Base-by-base conservation (phyloP, 1,140 invertebrate species). In the Philopotamus ludificatus region DNA sequence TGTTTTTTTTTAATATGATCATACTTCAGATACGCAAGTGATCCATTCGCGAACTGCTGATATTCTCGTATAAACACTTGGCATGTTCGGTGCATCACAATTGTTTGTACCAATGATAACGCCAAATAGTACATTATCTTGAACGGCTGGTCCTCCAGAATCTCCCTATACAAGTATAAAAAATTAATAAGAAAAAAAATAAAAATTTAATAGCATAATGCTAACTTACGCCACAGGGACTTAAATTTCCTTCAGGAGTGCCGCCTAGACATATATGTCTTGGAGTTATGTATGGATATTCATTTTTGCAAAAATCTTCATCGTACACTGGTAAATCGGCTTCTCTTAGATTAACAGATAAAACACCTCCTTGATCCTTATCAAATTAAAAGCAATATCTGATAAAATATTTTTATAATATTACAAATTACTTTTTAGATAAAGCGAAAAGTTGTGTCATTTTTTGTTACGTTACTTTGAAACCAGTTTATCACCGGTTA, bases 181-280 rank as follows among this genome's bases (percentile, higher is more conserved):
- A 21, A 49, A 21, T 1, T 2, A 50, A 50, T 16, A 3, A 3
- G 16, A 8, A 15, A 39, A 39, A 7, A 8, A 39, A 39, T 39
- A 44, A 9, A n/a, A n/a, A n/a, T n/a, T n/a, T n/a, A n/a, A n/a
- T n/a, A n/a, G n/a, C n/a, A n/a, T n/a, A n/a, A n/a, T n/a, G n/a
- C n/a, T n/a, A n/a, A 66, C 67, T 62, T 58, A 69, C 67, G 20
- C 62, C 54, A 42, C 67, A 69, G 22, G 67, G 63, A 22, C 67
- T 65, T 42, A 47, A 49, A 21, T 51, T 47, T 34, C 67, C 67
- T n/a, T 50, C 25, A 34, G 63, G 1, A 10, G 63, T 65, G 42
- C 67, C 67, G 44, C 67, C 67, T 10, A 65, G 39, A 41, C 67
- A 69, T 7, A 69, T 63, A 21, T 69, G 67, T 16, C 63, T 47